Evolutionary conservation across 1,140 invertebrate species (phyloP).

Genomic region (Ceratitis capitata): DNA sequence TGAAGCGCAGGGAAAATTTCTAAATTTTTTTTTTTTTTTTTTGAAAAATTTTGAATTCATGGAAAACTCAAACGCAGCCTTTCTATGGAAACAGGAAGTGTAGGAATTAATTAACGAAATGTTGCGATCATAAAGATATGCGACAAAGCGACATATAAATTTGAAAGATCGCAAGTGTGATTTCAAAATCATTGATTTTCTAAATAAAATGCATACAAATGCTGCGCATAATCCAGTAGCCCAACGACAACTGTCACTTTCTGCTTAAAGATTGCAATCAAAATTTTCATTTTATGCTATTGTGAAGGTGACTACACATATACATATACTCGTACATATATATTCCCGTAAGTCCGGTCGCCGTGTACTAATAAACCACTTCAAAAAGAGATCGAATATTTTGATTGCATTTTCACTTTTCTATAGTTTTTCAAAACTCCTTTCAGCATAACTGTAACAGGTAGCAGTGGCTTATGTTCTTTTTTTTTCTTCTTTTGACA

Average conservation of each 20-base stretch:
- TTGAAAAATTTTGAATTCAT: neutral
- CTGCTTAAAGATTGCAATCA: neutral
- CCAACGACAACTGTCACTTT: neutral
- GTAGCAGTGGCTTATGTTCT: neutral
- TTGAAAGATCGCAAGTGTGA: neutral
- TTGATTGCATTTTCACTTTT: constrained; percentile 27
- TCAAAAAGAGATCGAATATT: neutral
- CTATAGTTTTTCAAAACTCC: neutral
- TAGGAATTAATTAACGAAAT: neutral
- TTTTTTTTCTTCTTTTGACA: neutral
- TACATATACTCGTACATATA: neutral
- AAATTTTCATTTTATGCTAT: neutral
- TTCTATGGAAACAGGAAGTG: neutral
- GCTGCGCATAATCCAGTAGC: neutral
- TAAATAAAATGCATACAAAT: neutral
- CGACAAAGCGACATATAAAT: neutral
- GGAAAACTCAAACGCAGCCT: neutral
- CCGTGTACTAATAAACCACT: too few relatives aligned
- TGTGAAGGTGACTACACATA: neutral
- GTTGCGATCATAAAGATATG: neutral
- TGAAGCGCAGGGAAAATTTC: neutral
- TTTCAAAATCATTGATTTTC: neutral
- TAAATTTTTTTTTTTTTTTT: too few relatives aligned
- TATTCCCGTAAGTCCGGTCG: neutral
- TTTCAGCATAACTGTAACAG: neutral